These are phyloP conservation scores for Salticus scenicus DNA, from an alignment of 2,888 invertebrate species.

Conservation along the genomic window DNA sequence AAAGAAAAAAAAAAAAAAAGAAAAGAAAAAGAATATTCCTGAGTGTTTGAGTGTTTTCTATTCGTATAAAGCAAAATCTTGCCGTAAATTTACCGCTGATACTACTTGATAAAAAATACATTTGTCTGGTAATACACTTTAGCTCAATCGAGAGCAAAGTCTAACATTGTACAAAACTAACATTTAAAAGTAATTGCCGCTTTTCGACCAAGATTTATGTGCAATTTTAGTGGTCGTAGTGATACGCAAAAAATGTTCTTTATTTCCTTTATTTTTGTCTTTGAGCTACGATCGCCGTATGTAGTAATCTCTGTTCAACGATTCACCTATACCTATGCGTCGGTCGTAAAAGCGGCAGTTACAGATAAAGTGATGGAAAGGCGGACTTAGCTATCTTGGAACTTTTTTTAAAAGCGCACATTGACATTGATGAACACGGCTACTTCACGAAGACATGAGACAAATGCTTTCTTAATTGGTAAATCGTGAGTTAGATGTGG, in stretches of 20 bases:
- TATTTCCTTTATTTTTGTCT: not conserved
- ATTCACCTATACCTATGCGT: conserved; percentile 38
- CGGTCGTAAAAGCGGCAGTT: conserved; percentile 57
- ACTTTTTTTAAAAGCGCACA: conserved; percentile 37
- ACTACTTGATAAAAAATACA: not conserved
- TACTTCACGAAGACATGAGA: not conserved
- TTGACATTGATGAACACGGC: conserved; percentile 51
- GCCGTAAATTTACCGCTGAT: too few species aligned
- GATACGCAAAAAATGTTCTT: not conserved
- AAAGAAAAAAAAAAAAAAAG: too few species aligned
- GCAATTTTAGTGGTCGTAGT: not conserved
- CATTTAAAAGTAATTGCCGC: not conserved
- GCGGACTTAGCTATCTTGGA: conserved; percentile 29
- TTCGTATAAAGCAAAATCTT: too few species aligned
- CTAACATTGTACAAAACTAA: not conserved
- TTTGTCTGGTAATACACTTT: not conserved
- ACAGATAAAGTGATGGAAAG: conserved; percentile 59
- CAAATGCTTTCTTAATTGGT: conserved; percentile 52
- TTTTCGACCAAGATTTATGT: not conserved
- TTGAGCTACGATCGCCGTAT: not conserved
- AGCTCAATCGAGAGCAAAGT: not conserved
- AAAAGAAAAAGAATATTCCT: too few species aligned
- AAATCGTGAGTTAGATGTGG: not conserved
- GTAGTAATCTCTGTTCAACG: not conserved
- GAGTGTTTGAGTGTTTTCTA: too few species aligned